Conservation (phyloP, 2,888 invertebrate species). For the Scaptomyza caliginosa region DNA sequence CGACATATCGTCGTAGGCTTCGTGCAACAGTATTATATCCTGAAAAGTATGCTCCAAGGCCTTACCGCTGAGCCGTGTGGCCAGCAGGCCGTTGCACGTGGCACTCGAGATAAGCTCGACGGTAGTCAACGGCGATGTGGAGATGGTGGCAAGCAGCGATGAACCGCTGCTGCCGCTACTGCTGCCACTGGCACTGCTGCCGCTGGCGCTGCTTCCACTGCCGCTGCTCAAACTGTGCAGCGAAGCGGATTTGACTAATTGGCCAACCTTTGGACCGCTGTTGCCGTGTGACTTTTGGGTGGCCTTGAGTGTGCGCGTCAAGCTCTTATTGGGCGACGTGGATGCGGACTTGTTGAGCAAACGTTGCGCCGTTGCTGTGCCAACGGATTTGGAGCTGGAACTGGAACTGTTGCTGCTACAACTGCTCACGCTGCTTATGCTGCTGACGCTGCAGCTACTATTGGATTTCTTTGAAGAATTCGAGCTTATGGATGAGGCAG, state of each 20-base stretch:
- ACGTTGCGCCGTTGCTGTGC: slow-evolving; percentile 62
- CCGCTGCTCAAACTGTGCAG: slow-evolving; percentile 77
- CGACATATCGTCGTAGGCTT: slow-evolving; percentile 84
- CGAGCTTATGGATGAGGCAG: slow-evolving; percentile 81
- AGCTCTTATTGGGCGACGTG: slow-evolving; percentile 67
- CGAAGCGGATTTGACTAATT: slow-evolving; percentile 78
- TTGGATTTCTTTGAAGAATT: slow-evolving; percentile 79
- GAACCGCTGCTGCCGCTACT: slow-evolving; percentile 60
- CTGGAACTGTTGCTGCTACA: slow-evolving; percentile 57
- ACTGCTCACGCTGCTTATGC: slow-evolving; percentile 52
- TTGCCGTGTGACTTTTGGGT: slow-evolving; percentile 65
- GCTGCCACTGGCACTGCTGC: slow-evolving; percentile 37
- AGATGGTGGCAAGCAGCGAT: slow-evolving; percentile 81
- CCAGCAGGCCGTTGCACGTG: slow-evolving; percentile 81
- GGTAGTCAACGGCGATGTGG: slow-evolving; percentile 79
- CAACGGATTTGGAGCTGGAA: slow-evolving; percentile 45
- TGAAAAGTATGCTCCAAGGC: slow-evolving; percentile 82
- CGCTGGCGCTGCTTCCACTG: slow-evolving; percentile 50
- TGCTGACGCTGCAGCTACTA: slow-evolving; percentile 67
- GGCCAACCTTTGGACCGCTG: slow-evolving; percentile 64
- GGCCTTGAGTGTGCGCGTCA: slow-evolving; percentile 66
- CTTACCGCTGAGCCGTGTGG: slow-evolving; percentile 81
- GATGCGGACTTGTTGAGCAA: slow-evolving; percentile 64
- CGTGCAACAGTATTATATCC: slow-evolving; percentile 83
- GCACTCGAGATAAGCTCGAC: slow-evolving; percentile 82